phyloP scores from a whole-genome alignment of 2,113 vertebrate species.

The Noturus placidus region DNA sequence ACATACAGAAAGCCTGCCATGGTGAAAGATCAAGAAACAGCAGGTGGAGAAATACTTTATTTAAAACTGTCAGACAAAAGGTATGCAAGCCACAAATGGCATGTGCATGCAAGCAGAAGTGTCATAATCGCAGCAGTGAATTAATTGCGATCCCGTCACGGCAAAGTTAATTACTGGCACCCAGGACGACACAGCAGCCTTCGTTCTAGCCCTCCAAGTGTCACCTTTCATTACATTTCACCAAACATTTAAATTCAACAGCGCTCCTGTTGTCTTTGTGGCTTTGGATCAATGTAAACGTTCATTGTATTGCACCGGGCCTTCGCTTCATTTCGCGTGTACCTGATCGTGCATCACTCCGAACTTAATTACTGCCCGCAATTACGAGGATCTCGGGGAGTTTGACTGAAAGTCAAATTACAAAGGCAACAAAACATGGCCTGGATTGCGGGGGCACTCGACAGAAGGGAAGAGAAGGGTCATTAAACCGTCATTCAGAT shows the following conservation, averaged over 20 bases:
- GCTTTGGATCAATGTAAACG: constrained; percentile 72
- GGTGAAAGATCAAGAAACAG: constrained; percentile 47
- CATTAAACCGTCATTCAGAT: constrained; percentile 81
- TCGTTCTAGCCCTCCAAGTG: constrained; percentile 56
- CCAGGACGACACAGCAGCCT: constrained; percentile 48
- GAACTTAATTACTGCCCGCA: constrained; percentile 72
- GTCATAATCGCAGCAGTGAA: constrained; percentile 62
- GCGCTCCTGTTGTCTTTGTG: constrained; percentile 67
- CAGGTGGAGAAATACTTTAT: constrained; percentile 50
- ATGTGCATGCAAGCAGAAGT: constrained; percentile 42
- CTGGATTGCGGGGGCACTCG: constrained; percentile 76
- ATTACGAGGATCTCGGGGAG: constrained; percentile 72
- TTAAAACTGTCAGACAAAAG: constrained; percentile 53
- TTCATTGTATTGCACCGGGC: constrained; percentile 53
- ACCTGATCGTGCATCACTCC: constrained; percentile 56
- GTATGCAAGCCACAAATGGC: constrained; percentile 29
- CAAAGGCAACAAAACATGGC: constrained; percentile 76
- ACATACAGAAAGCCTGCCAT: constrained; percentile 38
- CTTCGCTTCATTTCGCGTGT: constrained; percentile 52
- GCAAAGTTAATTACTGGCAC: constrained; percentile 65
- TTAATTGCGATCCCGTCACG: constrained; percentile 59
- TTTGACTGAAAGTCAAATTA: constrained; percentile 71
- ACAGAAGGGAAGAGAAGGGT: constrained; percentile 77
- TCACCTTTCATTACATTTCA: constrained; percentile 70
- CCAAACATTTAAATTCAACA: constrained; percentile 70